A percentile compares a stretch with the other conserved stretches of the same genome.
Conservation (phyloP, 2,797 vertebrate genomes). For the Hydrophis major region DNA sequence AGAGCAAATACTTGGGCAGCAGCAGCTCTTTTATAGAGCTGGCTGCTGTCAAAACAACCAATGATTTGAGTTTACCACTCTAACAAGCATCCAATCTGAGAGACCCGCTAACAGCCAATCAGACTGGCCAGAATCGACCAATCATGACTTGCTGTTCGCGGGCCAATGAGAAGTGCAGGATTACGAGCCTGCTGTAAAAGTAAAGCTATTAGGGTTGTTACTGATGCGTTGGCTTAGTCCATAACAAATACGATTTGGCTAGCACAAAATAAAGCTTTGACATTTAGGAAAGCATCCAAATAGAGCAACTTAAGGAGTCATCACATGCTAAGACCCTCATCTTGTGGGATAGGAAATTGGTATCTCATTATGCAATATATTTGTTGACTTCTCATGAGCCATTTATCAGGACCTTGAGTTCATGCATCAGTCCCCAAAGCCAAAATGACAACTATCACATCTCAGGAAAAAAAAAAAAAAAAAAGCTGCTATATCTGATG, state of each 20-base stretch:
- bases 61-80: too few species aligned
- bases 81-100: too few species aligned
- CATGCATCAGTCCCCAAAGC: not conserved
- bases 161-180: too few species aligned
- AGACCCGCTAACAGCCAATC: too few species aligned
- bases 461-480: not conserved
- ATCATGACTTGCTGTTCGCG: too few species aligned
- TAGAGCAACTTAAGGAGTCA: constrained; percentile 59
- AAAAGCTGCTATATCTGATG: not conserved
- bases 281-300: constrained; percentile 54
- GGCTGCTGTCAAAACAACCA: too few species aligned
- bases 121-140: too few species aligned
- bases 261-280: constrained; percentile 61
- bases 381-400: not conserved
- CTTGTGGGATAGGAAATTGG: constrained; percentile 24
- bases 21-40: too few species aligned
- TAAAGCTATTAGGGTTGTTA: too few species aligned
- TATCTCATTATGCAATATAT: constrained; percentile 30
- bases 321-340: constrained; percentile 48
- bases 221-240: too few species aligned
- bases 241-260: constrained; percentile 55
- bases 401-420: not conserved
- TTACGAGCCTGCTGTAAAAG: too few species aligned
- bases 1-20: too few species aligned
- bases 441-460: not conserved